Conservation (phyloP, 2,888 invertebrate genomes). For the Linnaemya tessellans region DNA sequence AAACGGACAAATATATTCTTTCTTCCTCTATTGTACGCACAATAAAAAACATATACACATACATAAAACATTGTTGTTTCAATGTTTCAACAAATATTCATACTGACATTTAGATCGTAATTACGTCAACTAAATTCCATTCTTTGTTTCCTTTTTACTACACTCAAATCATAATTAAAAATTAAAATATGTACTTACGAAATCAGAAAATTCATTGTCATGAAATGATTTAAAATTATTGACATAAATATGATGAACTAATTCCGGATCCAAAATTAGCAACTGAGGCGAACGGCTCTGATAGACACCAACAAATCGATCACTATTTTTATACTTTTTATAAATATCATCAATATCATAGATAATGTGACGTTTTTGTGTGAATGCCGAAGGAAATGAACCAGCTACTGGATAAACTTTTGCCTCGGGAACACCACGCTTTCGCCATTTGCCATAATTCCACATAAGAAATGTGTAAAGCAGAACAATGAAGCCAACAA, state of each 20-base stretch:
- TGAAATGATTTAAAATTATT: conserved; percentile 82
- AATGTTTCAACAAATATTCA: no score
- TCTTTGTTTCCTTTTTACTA: no score
- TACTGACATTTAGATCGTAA: no score
- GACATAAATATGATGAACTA: conserved; percentile 80
- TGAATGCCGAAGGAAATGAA: conserved; percentile 56
- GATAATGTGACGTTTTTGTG: conserved; percentile 55
- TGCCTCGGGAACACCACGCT: conserved; percentile 58
- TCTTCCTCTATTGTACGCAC: no score
- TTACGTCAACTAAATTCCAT: no score
- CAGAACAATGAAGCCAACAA: conserved; percentile 17
- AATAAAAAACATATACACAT: no score
- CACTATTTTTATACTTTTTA: conserved; percentile 52
- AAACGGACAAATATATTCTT: no score
- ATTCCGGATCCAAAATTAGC: conserved; percentile 78
- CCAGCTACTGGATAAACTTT: conserved; percentile 62
- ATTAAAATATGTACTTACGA: conserved; percentile 76
- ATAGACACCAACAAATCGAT: no score
- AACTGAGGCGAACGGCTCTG: no score
- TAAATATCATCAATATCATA: conserved; percentile 69
- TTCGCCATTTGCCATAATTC: conserved; percentile 65
- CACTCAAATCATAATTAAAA: no score
- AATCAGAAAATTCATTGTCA: conserved; percentile 78
- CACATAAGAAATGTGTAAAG: conserved; percentile 63
- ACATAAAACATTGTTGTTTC: no score